Evolutionary conservation across 2,113 vertebrate species (phyloP).

Genomic region (Microcebus lehilahytsara): DNA sequence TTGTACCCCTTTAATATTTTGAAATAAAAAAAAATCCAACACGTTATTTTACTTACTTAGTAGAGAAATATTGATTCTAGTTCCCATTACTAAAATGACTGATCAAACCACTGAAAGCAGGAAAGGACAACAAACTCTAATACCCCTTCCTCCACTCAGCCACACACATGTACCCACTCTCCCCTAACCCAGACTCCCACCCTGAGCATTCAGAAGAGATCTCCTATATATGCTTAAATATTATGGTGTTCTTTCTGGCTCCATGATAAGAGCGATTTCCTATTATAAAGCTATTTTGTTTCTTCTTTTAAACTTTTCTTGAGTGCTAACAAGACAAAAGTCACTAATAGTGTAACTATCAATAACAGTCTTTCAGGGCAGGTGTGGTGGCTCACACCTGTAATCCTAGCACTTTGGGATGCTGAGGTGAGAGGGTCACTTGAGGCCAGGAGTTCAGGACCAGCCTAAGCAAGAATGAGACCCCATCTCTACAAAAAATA

Average conservation of each 20-base stretch:
- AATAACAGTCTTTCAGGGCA: not conserved
- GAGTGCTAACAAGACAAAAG: not conserved
- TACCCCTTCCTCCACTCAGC: not conserved
- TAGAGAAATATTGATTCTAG: not conserved
- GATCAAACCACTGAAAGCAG: not conserved
- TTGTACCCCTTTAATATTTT: too few relatives aligned
- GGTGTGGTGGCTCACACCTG: too few relatives aligned
- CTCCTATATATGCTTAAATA: not conserved
- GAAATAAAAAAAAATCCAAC: not conserved
- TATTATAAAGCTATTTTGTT: not conserved
- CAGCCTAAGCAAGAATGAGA: too few relatives aligned
- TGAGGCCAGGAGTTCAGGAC: too few relatives aligned
- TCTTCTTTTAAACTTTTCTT: constrained; percentile 25
- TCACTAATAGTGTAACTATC: not conserved
- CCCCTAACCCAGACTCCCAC: not conserved
- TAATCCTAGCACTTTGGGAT: too few relatives aligned
- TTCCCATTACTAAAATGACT: constrained; percentile 2
- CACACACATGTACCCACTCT: not conserved
- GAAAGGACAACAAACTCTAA: not conserved
- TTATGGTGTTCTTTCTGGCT: not conserved
- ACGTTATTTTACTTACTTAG: not conserved
- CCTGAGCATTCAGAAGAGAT: not conserved
- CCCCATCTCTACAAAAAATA: too few relatives aligned
- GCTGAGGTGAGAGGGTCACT: too few relatives aligned
- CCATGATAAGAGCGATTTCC: not conserved